Evolutionary conservation across 2,797 vertebrate species (phyloP).

Genomic region (Clarias platycephalus): DNA sequence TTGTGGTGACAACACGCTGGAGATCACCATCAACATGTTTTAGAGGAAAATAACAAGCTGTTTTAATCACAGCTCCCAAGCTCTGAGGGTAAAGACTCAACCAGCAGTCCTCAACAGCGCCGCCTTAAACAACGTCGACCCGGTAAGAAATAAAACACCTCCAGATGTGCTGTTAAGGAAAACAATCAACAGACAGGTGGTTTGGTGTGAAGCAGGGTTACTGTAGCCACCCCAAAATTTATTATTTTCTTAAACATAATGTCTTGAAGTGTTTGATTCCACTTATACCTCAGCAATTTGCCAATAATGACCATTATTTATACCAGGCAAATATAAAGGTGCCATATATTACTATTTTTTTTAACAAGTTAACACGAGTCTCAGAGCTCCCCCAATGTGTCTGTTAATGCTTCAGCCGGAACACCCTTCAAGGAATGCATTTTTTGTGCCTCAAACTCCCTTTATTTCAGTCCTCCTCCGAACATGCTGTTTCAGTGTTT

Average conservation of each 20-base stretch:
- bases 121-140: not conserved
- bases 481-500: too few species aligned
- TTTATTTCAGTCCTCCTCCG: too few species aligned
- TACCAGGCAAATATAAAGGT: not conserved
- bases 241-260: not conserved
- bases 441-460: too few species aligned
- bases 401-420: too few species aligned
- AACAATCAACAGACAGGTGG: not conserved
- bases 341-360: too few species aligned
- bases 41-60: not conserved
- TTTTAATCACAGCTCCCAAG: not conserved
- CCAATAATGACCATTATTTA: not conserved
- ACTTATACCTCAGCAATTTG: not conserved
- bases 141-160: not conserved
- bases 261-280: not conserved
- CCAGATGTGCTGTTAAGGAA: not conserved
- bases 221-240: not conserved
- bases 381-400: too few species aligned
- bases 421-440: too few species aligned
- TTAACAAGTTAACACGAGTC: too few species aligned
- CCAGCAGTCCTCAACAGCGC: not conserved
- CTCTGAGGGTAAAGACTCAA: not conserved
- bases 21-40: conserved; percentile 4
- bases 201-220: not conserved
- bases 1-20: not conserved